Evolutionary conservation across 2,113 vertebrate species (phyloP).

Genomic region (Oostethus manadensis): DNA sequence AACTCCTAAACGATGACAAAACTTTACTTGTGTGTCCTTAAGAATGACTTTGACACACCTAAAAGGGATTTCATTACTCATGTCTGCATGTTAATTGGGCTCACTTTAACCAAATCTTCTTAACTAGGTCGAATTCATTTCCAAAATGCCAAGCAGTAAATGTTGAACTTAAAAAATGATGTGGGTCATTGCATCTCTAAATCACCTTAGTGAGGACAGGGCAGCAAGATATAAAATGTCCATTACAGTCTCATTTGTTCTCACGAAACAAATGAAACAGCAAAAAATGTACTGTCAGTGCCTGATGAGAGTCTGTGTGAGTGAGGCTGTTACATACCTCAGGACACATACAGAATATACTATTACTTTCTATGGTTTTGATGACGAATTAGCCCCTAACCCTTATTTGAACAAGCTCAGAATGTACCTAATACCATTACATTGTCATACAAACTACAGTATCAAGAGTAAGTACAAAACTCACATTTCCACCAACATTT

Average conservation of each 20-base stretch:
- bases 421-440: too few species aligned
- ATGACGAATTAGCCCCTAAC: too few species aligned
- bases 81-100: conserved; percentile 18
- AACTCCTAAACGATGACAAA: not conserved
- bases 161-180: conserved; percentile 5
- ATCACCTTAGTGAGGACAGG: conserved; percentile 3
- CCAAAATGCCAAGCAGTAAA: conserved; percentile 8
- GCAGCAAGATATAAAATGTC: conserved; percentile 4
- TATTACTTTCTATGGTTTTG: too few species aligned
- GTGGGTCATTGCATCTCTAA: not conserved
- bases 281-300: not conserved
- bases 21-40: conserved; percentile 2
- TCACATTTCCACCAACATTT: too few species aligned
- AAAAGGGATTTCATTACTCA: conserved; percentile 10
- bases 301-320: too few species aligned
- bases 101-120: conserved; percentile 9
- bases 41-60: conserved; percentile 1
- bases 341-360: not conserved
- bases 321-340: not conserved
- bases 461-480: too few species aligned
- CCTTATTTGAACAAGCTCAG: too few species aligned
- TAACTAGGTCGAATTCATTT: not conserved
- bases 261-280: not conserved
- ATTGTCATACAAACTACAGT: too few species aligned
- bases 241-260: conserved; percentile 6